Base-by-base conservation (phyloP, 2,113 vertebrate genomes). In the Fregetta grallaria region DNA sequence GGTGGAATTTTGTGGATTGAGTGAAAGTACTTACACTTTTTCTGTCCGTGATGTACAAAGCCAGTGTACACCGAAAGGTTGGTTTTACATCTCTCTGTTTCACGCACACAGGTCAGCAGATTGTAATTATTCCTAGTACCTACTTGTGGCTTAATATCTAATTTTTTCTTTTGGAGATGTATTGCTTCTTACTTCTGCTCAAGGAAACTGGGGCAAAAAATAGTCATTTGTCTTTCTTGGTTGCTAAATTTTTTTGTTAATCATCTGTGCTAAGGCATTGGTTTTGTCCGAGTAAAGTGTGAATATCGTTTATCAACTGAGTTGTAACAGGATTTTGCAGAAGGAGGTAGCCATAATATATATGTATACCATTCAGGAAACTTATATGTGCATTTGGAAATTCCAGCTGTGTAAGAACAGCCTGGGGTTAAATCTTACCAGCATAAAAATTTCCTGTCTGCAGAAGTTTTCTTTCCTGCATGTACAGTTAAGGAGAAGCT, bases 381-480 rank as follows among this genome's bases (percentile, higher is more conserved):
- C 27, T 29, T 38, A 4, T 0, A 45, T 1, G 1, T 8, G 13
- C 13, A 5, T 50, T 42, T 85, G 13, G 9, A 59, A 45, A 72
- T 73, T 75, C 53, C 62, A 47, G 17, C n/a, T 65, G 47, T 32
- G 36, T 34, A 55, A 72, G 62, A 68, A 61, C 32, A 50, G 27
- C 58, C 49, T 44, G n/a, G 9, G 19, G 11, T 6, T 52, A 10
- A 62, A 29, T 62, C 9, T 65, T 50, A 42, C 4, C 36, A 25
- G 47, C 29, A 19, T 34, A 34, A 85, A 78, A 32, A 30, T 11
- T 40, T 42, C 9, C 0, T 12, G 15, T 21, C 21, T 68, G 27
- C 36, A 61, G 13, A 38, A 70, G 34, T 53, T 88, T 47, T 80
- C 26, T 77, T 86, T 82, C 16, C 12, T 73, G 6, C 2, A 0